These are phyloP conservation scores for Formica exsecta DNA, from an alignment of 1,140 invertebrate genomes.

Conservation along the genomic window DNA sequence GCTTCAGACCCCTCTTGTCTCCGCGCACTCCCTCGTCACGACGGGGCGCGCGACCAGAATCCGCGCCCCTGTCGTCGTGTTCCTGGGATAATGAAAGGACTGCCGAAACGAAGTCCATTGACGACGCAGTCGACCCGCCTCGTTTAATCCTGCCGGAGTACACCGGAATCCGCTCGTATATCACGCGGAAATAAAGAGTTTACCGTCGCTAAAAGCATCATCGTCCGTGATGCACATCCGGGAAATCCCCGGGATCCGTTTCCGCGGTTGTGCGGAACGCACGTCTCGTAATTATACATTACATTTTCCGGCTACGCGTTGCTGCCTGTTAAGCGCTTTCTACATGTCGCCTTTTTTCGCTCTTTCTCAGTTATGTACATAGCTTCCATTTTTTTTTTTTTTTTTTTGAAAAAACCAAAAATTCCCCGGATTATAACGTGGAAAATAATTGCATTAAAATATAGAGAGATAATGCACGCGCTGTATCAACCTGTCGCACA, in stretches of 20 bases:
- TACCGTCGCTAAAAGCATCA: conserved; percentile 75
- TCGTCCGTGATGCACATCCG: conserved; percentile 62
- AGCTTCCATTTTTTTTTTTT: not conserved
- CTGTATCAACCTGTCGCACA: not conserved
- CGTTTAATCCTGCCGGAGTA: conserved; percentile 74
- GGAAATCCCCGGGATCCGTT: conserved; percentile 62
- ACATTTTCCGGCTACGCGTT: conserved; percentile 29
- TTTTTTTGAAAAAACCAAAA: conserved; percentile 10
- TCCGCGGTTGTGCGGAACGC: conserved; percentile 37
- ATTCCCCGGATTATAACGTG: not conserved
- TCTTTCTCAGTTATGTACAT: not conserved
- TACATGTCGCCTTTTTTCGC: conserved; percentile 9
- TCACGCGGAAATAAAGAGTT: conserved; percentile 77
- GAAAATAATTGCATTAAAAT: conserved; percentile 6
- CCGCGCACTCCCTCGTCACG: not conserved
- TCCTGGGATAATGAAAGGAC: conserved; percentile 75
- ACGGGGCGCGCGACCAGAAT: conserved; percentile 40
- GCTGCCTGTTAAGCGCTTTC: conserved; percentile 8
- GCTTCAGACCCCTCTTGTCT: not conserved
- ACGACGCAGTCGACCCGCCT: conserved; percentile 72
- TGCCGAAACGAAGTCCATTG: conserved; percentile 75
- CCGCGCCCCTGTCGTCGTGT: conserved; percentile 59
- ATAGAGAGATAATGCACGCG: not conserved
- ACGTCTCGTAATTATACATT: conserved; percentile 58
- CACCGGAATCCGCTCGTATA: conserved; percentile 71